Percentiles rank a stretch among this genome's conserved stretches.
Conservation (phyloP, 92 coral and sea anemone species). For the Bergia sp. region DNA sequence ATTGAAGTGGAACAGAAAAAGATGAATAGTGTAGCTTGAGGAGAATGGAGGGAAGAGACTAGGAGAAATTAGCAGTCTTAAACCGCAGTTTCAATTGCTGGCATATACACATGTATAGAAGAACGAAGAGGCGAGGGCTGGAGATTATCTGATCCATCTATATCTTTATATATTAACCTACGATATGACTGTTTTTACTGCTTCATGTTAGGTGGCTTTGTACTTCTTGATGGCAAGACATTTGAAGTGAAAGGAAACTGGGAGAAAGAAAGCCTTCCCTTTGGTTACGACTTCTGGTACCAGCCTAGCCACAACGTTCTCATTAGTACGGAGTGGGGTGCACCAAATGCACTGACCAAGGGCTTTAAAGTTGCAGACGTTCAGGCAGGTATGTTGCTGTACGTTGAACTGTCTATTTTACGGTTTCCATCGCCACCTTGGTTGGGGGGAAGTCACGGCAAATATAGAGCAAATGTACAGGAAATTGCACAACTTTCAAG, state of each 20-base stretch:
- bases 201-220: slow-evolving; percentile 75
- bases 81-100: too few relatives aligned
- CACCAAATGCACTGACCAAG: slow-evolving; percentile 68
- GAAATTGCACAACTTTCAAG: too few relatives aligned
- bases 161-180: too few relatives aligned
- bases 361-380: slow-evolving; percentile 86
- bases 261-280: slow-evolving; percentile 75
- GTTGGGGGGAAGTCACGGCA: too few relatives aligned
- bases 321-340: slow-evolving; percentile 97
- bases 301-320: slow-evolving; percentile 96
- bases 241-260: slow-evolving; percentile 92
- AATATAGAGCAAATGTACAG: too few relatives aligned
- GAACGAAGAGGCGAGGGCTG: too few relatives aligned
- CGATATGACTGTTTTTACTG: background rate
- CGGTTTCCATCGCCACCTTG: background rate
- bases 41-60: background rate
- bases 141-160: too few relatives aligned
- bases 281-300: slow-evolving; percentile 99
- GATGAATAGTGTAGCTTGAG: too few relatives aligned
- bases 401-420: too few relatives aligned
- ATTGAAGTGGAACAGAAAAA: too few relatives aligned
- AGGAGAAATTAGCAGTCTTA: background rate
- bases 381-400: slow-evolving; percentile 62
- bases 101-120: too few relatives aligned
- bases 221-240: slow-evolving; percentile 93